These are phyloP conservation scores for Peucedramus taeniatus DNA, from an alignment of 2,113 vertebrate genomes.

Conservation along the genomic window DNA sequence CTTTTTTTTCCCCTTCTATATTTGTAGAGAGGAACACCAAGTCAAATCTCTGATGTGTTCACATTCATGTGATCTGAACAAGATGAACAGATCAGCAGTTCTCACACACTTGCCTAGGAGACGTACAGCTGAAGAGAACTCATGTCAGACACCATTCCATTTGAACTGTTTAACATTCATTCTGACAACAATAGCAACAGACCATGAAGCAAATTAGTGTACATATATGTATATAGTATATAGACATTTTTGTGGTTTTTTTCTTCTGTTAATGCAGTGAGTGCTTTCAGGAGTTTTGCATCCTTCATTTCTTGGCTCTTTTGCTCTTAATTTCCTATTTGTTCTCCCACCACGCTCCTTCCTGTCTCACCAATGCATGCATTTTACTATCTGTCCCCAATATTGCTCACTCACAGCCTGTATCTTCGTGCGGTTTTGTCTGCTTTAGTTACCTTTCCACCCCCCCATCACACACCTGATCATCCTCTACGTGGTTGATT, in stretches of 20 bases:
- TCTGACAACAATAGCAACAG: background rate
- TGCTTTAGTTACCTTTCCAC: background rate
- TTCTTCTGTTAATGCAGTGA: background rate
- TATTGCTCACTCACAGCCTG: background rate
- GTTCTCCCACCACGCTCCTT: background rate
- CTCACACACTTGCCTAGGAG: constrained; percentile 38
- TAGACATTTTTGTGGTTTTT: background rate
- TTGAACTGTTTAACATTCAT: constrained; percentile 2
- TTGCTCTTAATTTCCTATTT: background rate
- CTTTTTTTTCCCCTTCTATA: background rate
- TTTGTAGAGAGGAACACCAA: constrained; percentile 20
- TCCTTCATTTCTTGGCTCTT: background rate
- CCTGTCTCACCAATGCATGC: background rate
- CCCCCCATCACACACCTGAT: background rate
- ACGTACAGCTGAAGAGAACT: background rate
- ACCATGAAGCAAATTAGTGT: background rate
- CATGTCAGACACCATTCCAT: background rate
- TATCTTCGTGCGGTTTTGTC: background rate
- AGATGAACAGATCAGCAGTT: constrained; percentile 32
- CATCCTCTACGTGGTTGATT: background rate
- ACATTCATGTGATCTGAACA: constrained; percentile 29
- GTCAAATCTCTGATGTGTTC: constrained; percentile 10
- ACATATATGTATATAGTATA: background rate
- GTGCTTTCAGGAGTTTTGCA: background rate
- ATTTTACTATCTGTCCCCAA: background rate